Conservation (phyloP, 2,113 vertebrate species). For the Polypterus bichir region DNA sequence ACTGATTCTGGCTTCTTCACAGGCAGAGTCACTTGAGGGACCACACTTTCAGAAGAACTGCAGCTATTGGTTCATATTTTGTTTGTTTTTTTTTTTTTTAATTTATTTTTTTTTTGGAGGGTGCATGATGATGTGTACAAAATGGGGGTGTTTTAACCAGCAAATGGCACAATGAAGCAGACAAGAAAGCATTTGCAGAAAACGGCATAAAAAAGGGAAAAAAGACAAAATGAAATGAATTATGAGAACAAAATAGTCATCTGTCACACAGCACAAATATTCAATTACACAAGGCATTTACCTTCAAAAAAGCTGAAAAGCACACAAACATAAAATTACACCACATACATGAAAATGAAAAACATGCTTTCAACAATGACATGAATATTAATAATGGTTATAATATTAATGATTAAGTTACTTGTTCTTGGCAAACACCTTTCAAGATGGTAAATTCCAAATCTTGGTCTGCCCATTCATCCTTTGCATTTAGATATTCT, state of each 20-base stretch:
- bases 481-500: too few species aligned
- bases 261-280: too few species aligned
- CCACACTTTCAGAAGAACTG: slow-evolving; percentile 72
- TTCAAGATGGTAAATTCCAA: too few species aligned
- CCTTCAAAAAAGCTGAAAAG: too few species aligned
- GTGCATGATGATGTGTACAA: slow-evolving; percentile 3
- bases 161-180: background rate
- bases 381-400: too few species aligned
- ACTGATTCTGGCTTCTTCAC: slow-evolving; percentile 73
- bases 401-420: too few species aligned
- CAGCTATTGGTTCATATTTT: slow-evolving; percentile 48
- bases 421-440: too few species aligned
- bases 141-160: slow-evolving; percentile 6
- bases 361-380: too few species aligned
- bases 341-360: too few species aligned
- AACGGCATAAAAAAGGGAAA: slow-evolving; percentile 18
- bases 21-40: slow-evolving; percentile 67
- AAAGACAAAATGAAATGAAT: slow-evolving; percentile 30
- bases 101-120: slow-evolving; percentile 20
- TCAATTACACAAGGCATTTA: too few species aligned
- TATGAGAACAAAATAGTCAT: slow-evolving; percentile 23
- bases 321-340: too few species aligned
- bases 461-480: too few species aligned
- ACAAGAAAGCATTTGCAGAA: slow-evolving; percentile 27
- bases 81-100: slow-evolving; percentile 16